A percentile compares a stretch with the other conserved stretches of the same genome.
phyloP scores from a whole-genome alignment of 2,888 invertebrate species.

The Zhengitettix transpicula region DNA sequence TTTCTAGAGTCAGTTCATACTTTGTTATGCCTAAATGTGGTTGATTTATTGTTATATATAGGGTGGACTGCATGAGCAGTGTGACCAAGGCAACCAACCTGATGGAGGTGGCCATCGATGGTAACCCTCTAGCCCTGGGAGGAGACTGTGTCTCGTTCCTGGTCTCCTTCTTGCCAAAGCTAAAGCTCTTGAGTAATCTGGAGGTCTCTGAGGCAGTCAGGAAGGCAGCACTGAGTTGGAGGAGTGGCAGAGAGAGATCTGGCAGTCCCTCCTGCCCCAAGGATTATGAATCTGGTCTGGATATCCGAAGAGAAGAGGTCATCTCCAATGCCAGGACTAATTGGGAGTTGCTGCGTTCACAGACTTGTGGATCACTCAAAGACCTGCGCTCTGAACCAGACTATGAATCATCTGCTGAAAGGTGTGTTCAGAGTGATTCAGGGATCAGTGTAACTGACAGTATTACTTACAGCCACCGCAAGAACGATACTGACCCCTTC shows the following conservation, averaged over 20 bases:
- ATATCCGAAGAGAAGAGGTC: slow-evolving; percentile 59
- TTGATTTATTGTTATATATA: slow-evolving; percentile 18
- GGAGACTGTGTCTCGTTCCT: slow-evolving; percentile 68
- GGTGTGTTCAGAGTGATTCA: slow-evolving; percentile 13
- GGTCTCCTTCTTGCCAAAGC: slow-evolving; percentile 60
- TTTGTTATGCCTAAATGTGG: too few species aligned
- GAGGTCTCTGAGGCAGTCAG: slow-evolving; percentile 37
- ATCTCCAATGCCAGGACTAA: slow-evolving; percentile 76
- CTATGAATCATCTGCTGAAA: slow-evolving; percentile 1
- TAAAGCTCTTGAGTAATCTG: slow-evolving; percentile 58
- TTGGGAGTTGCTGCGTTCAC: slow-evolving; percentile 63
- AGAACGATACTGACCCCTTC: slow-evolving; percentile 22
- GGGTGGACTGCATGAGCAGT: slow-evolving; percentile 74
- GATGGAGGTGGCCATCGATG: slow-evolving; percentile 71
- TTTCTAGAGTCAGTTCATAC: too few species aligned
- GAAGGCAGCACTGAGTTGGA: slow-evolving; percentile 63
- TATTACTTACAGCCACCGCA: background rate
- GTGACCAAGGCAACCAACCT: slow-evolving; percentile 60
- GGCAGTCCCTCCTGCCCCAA: slow-evolving; percentile 45
- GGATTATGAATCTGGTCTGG: slow-evolving; percentile 35
- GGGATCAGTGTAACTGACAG: slow-evolving; percentile 6
- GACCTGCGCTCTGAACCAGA: slow-evolving; percentile 6
- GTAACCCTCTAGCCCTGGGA: slow-evolving; percentile 65
- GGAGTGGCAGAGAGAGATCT: slow-evolving; percentile 57
- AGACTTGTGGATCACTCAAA: slow-evolving; percentile 24